Percentiles rank a stretch among this genome's conserved stretches.
Evolutionary conservation across 1,140 invertebrate species (phyloP).

Genomic region (Rhyzopertha dominica): DNA sequence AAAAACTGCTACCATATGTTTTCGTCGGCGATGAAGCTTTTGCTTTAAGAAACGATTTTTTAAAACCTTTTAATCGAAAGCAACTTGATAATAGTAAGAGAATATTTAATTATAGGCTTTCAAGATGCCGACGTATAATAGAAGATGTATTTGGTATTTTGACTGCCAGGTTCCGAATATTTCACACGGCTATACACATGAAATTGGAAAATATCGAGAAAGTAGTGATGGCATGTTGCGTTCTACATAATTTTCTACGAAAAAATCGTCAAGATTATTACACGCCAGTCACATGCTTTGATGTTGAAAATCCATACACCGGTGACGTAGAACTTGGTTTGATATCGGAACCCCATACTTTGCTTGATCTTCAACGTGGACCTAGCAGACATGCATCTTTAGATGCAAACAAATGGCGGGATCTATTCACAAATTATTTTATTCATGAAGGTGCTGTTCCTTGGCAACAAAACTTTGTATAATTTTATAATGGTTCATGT

Average conservation of each 20-base stretch:
- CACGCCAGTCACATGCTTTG: too few relatives aligned
- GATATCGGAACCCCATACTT: too few relatives aligned
- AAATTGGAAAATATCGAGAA: constrained; percentile 15
- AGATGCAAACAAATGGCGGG: too few relatives aligned
- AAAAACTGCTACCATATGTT: constrained; percentile 23
- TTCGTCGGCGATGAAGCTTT: constrained; percentile 38
- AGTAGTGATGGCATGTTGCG: constrained; percentile 15
- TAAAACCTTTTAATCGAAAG: constrained; percentile 43
- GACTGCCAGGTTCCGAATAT: constrained; percentile 13
- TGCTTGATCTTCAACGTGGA: too few relatives aligned
- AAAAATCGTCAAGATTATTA: constrained; percentile 3
- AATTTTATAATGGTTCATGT: too few relatives aligned
- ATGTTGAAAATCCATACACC: too few relatives aligned
- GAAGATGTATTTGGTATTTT: constrained; percentile 21
- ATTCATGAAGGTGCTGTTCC: too few relatives aligned
- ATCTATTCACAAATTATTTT: too few relatives aligned
- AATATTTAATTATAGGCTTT: constrained; percentile 21
- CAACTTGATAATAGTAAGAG: constrained; percentile 23
- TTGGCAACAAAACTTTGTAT: too few relatives aligned
- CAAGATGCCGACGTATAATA: constrained; percentile 11
- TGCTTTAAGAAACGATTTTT: constrained; percentile 36
- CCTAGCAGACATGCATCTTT: too few relatives aligned
- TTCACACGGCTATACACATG: constrained; percentile 18
- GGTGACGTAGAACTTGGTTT: too few relatives aligned
- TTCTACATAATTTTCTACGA: constrained; percentile 20